Evolutionary conservation across 2,113 vertebrate species (phyloP).

Genomic region (Oncorhynchus gorbuscha): DNA sequence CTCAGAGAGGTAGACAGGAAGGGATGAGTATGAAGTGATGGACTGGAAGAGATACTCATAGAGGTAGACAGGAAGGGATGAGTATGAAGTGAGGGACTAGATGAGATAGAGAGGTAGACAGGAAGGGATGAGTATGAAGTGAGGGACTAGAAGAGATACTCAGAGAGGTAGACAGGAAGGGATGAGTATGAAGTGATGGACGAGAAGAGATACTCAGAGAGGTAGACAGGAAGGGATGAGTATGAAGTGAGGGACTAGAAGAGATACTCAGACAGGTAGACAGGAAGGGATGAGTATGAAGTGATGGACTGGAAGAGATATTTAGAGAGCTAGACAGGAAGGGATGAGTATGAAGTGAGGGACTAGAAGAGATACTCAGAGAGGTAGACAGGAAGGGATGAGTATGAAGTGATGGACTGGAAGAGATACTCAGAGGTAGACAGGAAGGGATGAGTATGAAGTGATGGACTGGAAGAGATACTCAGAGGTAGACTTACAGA

Average conservation of each 20-base stretch:
- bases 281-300: conserved; percentile 37
- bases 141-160: not conserved
- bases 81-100: not conserved
- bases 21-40: too few species aligned
- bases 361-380: not conserved
- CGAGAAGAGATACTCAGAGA: too few species aligned
- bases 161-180: not conserved
- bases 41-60: too few species aligned
- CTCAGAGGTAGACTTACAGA: conserved; percentile 81
- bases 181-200: not conserved
- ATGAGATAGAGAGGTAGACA: not conserved
- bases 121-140: not conserved
- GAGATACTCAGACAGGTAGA: conserved; percentile 25
- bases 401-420: not conserved
- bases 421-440: not conserved
- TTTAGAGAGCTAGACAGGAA: not conserved
- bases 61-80: not conserved
- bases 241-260: not conserved
- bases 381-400: not conserved
- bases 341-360: not conserved
- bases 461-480: not conserved
- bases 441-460: not conserved
- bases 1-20: conserved; percentile 6
- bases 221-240: not conserved
- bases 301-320: not conserved